These are phyloP conservation scores for Phenacoccus solenopsis DNA, from an alignment of 1,140 invertebrate species.

Conservation along the genomic window DNA sequence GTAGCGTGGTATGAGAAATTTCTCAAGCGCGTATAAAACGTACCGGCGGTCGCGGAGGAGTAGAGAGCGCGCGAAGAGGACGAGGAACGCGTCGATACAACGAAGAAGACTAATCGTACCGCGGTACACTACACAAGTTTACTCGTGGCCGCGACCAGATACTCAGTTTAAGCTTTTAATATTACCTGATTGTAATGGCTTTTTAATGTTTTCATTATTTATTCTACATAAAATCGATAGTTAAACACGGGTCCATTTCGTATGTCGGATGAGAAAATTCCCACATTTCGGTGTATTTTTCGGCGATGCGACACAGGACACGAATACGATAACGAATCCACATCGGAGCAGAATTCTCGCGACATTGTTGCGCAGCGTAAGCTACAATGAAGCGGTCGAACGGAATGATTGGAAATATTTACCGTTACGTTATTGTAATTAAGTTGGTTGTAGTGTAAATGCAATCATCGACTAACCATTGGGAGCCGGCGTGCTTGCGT, in stretches of 20 bases:
- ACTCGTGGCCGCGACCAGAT: not conserved
- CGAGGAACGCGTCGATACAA: not conserved
- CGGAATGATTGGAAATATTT: too few relatives aligned
- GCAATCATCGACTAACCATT: too few relatives aligned
- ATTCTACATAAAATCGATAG: slow-evolving; percentile 7
- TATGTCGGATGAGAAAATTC: not conserved
- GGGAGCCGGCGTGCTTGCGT: not conserved
- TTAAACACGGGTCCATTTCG: slow-evolving; percentile 7
- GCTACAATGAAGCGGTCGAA: too few relatives aligned
- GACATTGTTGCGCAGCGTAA: too few relatives aligned
- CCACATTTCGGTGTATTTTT: too few relatives aligned
- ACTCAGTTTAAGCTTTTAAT: slow-evolving; percentile 10
- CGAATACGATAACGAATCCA: too few relatives aligned
- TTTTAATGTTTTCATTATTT: slow-evolving; percentile 18
- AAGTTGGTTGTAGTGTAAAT: too few relatives aligned
- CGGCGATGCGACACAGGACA: too few relatives aligned
- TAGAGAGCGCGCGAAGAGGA: not conserved
- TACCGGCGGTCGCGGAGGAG: not conserved
- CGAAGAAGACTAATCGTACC: too few relatives aligned
- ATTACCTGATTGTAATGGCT: slow-evolving; percentile 13
- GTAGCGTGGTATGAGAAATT: not conserved
- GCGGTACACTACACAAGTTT: too few relatives aligned
- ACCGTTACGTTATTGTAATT: slow-evolving; percentile 2
- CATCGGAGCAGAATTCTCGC: too few relatives aligned
- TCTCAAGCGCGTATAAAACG: not conserved